phyloP scores from a whole-genome alignment of 2,888 invertebrate genomes.

The Hanleya hanleyi region DNA sequence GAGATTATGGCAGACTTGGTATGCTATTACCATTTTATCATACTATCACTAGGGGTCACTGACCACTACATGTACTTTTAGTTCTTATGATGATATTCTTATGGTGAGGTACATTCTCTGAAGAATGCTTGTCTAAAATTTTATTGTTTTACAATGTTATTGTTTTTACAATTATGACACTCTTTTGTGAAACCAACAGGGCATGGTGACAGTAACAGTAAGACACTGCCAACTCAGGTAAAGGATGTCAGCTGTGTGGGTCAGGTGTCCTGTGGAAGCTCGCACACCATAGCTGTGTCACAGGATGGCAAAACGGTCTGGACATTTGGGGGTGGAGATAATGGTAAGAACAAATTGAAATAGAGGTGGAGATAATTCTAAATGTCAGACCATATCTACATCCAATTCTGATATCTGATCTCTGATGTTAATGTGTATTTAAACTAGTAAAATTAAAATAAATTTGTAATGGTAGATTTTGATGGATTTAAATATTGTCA shows the following conservation, averaged over 20 bases:
- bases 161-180: no score
- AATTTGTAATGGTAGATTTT: no score
- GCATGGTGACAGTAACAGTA: slow-evolving; percentile 78
- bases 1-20: slow-evolving; percentile 79
- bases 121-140: neutral
- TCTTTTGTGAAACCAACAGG: slow-evolving; percentile 74
- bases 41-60: no score
- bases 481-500: no score
- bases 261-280: slow-evolving; percentile 79
- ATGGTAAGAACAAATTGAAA: slow-evolving; percentile 74
- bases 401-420: no score
- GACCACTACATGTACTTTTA: neutral
- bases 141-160: neutral
- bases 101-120: neutral
- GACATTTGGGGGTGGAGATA: slow-evolving; percentile 81
- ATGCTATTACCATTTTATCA: slow-evolving; percentile 47
- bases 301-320: slow-evolving; percentile 78
- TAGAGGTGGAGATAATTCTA: no score
- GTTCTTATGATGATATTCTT: neutral
- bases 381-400: no score
- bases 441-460: no score
- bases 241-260: slow-evolving; percentile 78
- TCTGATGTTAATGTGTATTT: no score
- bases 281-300: slow-evolving; percentile 79
- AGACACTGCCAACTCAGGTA: slow-evolving; percentile 78